Evolutionary conservation across 2,797 vertebrate species (phyloP).

Genomic region (Valencia hispanica): DNA sequence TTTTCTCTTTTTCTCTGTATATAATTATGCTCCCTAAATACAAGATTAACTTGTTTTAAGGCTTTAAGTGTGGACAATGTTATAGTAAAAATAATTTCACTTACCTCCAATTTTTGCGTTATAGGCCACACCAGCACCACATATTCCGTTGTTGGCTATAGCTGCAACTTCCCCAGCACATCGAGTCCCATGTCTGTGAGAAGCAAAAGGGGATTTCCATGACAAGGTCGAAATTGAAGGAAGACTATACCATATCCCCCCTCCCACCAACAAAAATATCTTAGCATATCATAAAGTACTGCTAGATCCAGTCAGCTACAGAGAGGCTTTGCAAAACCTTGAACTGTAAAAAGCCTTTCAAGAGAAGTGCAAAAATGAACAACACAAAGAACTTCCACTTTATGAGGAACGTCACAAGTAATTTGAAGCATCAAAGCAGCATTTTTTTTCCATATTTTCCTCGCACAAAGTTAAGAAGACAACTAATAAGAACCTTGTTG

Average conservation of each 20-base stretch:
- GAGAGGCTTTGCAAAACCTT: background rate
- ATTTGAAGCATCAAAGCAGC: constrained; percentile 12
- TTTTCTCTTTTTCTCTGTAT: background rate
- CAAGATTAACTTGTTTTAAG: background rate
- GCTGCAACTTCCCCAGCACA: constrained; percentile 97
- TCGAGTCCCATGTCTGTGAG: constrained; percentile 91
- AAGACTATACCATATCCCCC: background rate
- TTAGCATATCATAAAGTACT: constrained; percentile 1
- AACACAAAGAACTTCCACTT: background rate
- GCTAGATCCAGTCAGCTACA: constrained; percentile 4
- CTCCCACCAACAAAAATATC: background rate
- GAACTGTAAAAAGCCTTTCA: constrained; percentile 22
- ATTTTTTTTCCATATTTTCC: constrained; percentile 1
- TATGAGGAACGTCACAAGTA: constrained; percentile 10
- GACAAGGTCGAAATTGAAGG: constrained; percentile 11
- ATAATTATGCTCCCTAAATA: background rate
- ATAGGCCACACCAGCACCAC: constrained; percentile 94
- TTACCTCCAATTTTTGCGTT: constrained; percentile 90
- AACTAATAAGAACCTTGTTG: constrained; percentile 2
- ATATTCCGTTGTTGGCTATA: constrained; percentile 92
- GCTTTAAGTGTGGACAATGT: background rate
- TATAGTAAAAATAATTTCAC: constrained; percentile 21
- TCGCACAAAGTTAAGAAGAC: background rate
- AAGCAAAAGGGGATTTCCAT: constrained; percentile 21
- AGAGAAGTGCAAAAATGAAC: constrained; percentile 19